These are phyloP conservation scores for Prochilodus magdalenae DNA, from an alignment of 2,113 vertebrate genomes.

Conservation along the genomic window DNA sequence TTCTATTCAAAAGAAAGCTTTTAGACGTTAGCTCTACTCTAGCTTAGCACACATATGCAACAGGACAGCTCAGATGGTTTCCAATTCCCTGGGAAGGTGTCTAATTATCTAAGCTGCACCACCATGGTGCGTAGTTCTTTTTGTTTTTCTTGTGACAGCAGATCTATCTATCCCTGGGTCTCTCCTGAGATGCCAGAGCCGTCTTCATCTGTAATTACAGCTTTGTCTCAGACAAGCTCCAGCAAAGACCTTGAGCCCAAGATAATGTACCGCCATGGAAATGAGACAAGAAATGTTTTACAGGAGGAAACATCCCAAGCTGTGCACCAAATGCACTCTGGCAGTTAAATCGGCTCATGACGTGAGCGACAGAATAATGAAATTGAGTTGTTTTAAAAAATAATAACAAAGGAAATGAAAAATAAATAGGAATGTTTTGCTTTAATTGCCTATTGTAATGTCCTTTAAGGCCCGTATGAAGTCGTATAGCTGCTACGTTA, in stretches of 20 bases:
- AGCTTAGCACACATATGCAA: background rate
- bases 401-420: background rate
- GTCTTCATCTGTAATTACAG: constrained; percentile 37
- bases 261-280: constrained; percentile 1
- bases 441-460: background rate
- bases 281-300: background rate
- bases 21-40: background rate
- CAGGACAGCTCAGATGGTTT: background rate
- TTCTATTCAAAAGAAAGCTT: background rate
- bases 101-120: constrained; percentile 6
- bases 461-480: background rate
- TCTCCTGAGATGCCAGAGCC: constrained; percentile 34
- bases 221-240: constrained; percentile 24
- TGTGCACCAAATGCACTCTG: background rate
- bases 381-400: no score
- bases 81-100: constrained; percentile 5
- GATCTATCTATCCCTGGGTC: constrained; percentile 1
- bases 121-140: background rate
- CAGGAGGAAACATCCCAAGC: background rate
- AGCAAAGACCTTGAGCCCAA: constrained; percentile 40
- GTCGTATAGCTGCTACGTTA: background rate
- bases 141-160: constrained; percentile 14
- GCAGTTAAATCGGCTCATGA: background rate
- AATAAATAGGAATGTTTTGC: background rate
- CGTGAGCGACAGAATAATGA: background rate